Evolutionary conservation across 2,888 invertebrate genomes (phyloP), one percentile per base, ranked within the genome.

Genomic region (Coecobrya sp.): DNA sequence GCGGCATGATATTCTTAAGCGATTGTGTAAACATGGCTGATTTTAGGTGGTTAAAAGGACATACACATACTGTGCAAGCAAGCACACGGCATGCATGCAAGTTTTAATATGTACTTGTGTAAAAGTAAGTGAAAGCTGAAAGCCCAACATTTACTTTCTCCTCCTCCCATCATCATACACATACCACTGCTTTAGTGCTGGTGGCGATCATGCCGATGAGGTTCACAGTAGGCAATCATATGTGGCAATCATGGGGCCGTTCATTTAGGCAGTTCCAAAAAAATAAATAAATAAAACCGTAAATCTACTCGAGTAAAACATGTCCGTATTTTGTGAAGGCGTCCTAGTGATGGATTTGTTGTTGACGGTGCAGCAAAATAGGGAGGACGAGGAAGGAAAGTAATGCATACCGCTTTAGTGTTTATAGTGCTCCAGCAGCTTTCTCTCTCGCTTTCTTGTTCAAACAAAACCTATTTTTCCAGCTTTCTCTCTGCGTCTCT

Each of bases 11-110:
- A n/a, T 73, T n/a, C n/a, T n/a, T n/a, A 19, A n/a, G 42, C 10
- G 65, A 27, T n/a, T 45, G 22, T 81, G 82, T 30, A 70, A 91
- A 91, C 52, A 91, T 91, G 91, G 91, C 91, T 86, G 91, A 91
- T 86, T 86, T 86, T 91, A 91, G 91, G 91, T 91, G 68, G 73
- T 45, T 76, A 16, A 16, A 16, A 7, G 49, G 1, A 19, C 1
- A 49, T 7, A 49, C 19, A 45, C 73, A n/a, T n/a, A n/a, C n/a
- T n/a, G n/a, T n/a, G n/a, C n/a, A n/a, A n/a, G n/a, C n/a, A n/a
- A n/a, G n/a, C n/a, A n/a, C n/a, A n/a, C n/a, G n/a, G n/a, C n/a
- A n/a, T n/a, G n/a, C 19, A 16, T 30, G 68, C 30, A 27, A 19
- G n/a, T 16, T 55, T 49, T 13, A 19, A 55, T 19, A 55, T 19